A percentile compares a stretch with the other conserved stretches of the same genome.
These are phyloP conservation scores for Pocillopora verrucosa DNA, from an alignment of 64 coral and sea anemone species.

Conservation along the genomic window DNA sequence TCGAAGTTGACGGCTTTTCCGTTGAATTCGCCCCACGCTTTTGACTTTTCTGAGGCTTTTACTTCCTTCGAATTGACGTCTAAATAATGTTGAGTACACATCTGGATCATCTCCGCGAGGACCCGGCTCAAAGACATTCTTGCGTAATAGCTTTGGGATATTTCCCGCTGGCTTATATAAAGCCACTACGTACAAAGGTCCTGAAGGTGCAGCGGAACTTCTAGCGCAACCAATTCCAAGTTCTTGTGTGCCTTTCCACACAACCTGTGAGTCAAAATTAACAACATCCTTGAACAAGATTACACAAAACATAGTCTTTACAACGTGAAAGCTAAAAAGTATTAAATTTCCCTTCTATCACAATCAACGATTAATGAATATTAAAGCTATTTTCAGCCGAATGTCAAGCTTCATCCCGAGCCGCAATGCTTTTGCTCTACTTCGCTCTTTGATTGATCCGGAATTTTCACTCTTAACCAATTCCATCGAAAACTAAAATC, in stretches of 20 bases:
- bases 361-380: too few species aligned
- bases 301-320: too few species aligned
- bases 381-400: too few species aligned
- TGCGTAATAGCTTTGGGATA: conserved; percentile 74
- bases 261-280: conserved; percentile 45
- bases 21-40: conserved; percentile 35
- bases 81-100: conserved; percentile 88
- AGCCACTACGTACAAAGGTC: conserved; percentile 77
- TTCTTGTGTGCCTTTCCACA: conserved; percentile 79
- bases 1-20: background rate
- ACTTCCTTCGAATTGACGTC: conserved; percentile 54
- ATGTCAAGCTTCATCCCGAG: too few species aligned
- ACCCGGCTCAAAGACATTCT: conserved; percentile 78
- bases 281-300: background rate
- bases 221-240: conserved; percentile 73
- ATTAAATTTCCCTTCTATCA: too few species aligned
- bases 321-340: too few species aligned
- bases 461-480: too few species aligned
- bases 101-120: conserved; percentile 65
- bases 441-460: too few species aligned
- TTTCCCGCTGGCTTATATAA: conserved; percentile 92
- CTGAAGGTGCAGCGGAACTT: conserved; percentile 32
- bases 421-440: too few species aligned
- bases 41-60: conserved; percentile 26
- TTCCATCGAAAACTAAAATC: too few species aligned